phyloP scores from a whole-genome alignment of 2,797 vertebrate species.

The Mionectes olivaceus region DNA sequence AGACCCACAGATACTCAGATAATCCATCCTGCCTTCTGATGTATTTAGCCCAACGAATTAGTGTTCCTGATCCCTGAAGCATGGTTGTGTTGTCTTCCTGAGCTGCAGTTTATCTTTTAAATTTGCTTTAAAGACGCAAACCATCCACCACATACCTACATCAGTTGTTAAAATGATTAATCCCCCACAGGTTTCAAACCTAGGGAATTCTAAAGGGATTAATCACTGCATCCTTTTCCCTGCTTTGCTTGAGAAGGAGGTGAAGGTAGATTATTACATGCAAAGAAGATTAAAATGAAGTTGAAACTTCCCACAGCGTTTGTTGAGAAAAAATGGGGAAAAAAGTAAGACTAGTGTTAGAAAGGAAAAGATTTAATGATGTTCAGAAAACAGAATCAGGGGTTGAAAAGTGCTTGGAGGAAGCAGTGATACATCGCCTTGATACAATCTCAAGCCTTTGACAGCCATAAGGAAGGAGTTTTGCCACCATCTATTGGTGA shows the following conservation, averaged over 20 bases:
- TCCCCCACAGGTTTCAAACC: background rate
- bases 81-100: background rate
- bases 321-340: background rate
- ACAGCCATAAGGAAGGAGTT: slow-evolving; percentile 4
- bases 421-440: rapidly evolving
- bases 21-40: background rate
- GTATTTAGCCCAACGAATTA: background rate
- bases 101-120: background rate
- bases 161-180: background rate
- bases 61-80: background rate
- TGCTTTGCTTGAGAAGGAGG: background rate
- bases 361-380: background rate
- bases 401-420: background rate
- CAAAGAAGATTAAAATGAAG: background rate
- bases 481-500: slow-evolving; percentile 52
- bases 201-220: background rate
- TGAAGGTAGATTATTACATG: background rate
- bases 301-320: background rate
- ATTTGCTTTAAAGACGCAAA: background rate
- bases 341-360: background rate
- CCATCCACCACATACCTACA: background rate
- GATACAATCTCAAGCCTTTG: background rate
- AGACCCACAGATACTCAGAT: background rate
- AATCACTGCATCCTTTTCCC: background rate
- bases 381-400: background rate